Percentiles rank a stretch among this genome's conserved stretches.
phyloP scores from a whole-genome alignment of 2,113 vertebrate genomes.

The Loxodonta africana region DNA sequence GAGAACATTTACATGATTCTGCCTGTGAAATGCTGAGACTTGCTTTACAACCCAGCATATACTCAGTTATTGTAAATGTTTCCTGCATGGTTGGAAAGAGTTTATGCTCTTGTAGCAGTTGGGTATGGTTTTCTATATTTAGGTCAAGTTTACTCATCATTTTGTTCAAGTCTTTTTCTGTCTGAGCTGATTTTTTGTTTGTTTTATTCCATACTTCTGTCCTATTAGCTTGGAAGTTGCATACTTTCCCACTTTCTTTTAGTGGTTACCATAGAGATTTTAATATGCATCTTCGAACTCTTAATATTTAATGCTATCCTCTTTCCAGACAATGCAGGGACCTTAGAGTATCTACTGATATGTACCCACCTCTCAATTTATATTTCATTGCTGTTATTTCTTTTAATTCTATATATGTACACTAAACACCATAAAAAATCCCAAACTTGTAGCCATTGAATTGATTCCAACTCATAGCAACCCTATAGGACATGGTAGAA shows the following conservation, averaged over 20 bases:
- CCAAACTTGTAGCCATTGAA: no score
- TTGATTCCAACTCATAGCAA: no score
- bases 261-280: background rate
- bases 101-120: background rate
- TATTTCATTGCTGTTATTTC: background rate
- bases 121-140: background rate
- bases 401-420: background rate
- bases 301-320: background rate
- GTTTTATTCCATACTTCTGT: background rate
- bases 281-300: background rate
- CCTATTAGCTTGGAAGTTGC: background rate
- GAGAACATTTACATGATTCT: background rate
- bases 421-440: background rate
- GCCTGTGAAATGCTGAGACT: background rate
- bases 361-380: background rate
- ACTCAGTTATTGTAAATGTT: background rate
- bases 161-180: background rate
- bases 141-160: background rate
- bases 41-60: background rate
- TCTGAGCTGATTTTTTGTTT: background rate
- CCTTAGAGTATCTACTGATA: background rate
- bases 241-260: background rate
- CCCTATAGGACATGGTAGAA: no score
- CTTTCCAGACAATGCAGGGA: background rate
- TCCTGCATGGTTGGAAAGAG: background rate